Evolutionary conservation across 2,797 vertebrate species (phyloP), one percentile per base, ranked within the genome.

Genomic region (Spheniscus humboldti): DNA sequence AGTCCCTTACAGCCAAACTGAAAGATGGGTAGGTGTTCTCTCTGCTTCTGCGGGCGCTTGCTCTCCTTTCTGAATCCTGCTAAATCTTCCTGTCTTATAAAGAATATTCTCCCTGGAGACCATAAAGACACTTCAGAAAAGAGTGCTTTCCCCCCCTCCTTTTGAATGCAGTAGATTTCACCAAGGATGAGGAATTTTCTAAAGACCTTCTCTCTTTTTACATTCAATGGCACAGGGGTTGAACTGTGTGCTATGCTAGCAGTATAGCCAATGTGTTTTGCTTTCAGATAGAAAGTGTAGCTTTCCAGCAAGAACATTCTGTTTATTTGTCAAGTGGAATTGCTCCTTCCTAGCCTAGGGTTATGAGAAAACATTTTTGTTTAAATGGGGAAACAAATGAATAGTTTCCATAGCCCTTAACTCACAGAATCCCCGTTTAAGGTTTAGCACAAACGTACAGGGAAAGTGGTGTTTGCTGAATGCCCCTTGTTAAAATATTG

Each of bases 401-500:
- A 67, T 85, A 68, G 50, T n/a, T 95, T 94, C 69, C 47, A 18
- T 73, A 88, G 81, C 20, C 45, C 31, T 86, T 77, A 94, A 90
- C 47, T 86, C 62, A 86, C 35, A 43, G 57, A 82, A 78, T 56
- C 53, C 68, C 45, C 28, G 45, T 92, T 89, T 79, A 84, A 94
- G 74, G 39, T 85, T 96, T 81, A 93, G 84, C 30, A 68, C 43
- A 90, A 92, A 89, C 0, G 4, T 79, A 69, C 72, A 80, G 50
- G 35, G 69, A 71, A 75, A 96, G 37, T 63, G 68, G 30, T 87
- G 41, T 64, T 96, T 92, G 66, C 86, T 24, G 37, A 79, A 83
- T 90, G 47, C n/a, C 66, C 55, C 73, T 90, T 94, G 57, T 81
- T 96, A 86, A 89, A 96, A 96, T 31, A 85, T 48, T 93, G 94